Percentiles rank a stretch among this genome's conserved stretches.
Evolutionary conservation across 23 tunicate species (phyloP).

Genomic region (Halocynthia roretzi): DNA sequence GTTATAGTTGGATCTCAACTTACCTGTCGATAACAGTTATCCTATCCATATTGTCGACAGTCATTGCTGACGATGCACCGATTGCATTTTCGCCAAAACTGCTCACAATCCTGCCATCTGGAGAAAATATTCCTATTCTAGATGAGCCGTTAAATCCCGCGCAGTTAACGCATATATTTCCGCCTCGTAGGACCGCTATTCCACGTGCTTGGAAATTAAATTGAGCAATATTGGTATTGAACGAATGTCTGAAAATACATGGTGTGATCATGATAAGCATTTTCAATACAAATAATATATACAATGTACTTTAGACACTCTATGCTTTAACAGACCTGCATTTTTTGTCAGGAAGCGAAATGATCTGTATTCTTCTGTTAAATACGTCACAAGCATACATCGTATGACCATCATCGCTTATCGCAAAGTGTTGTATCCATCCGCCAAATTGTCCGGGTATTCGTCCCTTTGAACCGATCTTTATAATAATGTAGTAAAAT

Average conservation of each 20-base stretch:
- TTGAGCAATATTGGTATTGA: slow-evolving; percentile 38
- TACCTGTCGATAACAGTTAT: slow-evolving; percentile 63
- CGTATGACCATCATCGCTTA: slow-evolving; percentile 36
- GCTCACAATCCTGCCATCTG: slow-evolving; percentile 34
- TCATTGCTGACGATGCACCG: slow-evolving; percentile 53
- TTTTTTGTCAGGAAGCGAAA: slow-evolving; percentile 40
- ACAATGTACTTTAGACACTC: background rate
- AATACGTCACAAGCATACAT: slow-evolving; percentile 59
- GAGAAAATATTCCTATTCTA: slow-evolving; percentile 54
- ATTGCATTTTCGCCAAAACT: slow-evolving; percentile 36
- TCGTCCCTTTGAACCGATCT: slow-evolving; percentile 61
- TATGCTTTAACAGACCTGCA: slow-evolving; percentile 19
- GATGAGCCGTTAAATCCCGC: slow-evolving; percentile 65
- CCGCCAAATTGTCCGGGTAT: slow-evolving; percentile 69
- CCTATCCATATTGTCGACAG: slow-evolving; percentile 59
- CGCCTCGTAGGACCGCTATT: slow-evolving; percentile 43
- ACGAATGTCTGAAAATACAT: slow-evolving; percentile 24
- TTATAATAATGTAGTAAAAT: background rate
- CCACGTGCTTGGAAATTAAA: slow-evolving; percentile 60
- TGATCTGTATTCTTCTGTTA: slow-evolving; percentile 63
- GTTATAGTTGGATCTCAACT: too few relatives aligned
- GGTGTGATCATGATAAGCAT: too few relatives aligned
- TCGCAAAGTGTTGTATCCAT: slow-evolving; percentile 68
- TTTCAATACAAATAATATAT: too few relatives aligned
- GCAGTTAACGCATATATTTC: slow-evolving; percentile 58